Evolutionary conservation across 35 echinoderm and acorn worm species (phyloP).

Genomic region (Amphiura filiformis): DNA sequence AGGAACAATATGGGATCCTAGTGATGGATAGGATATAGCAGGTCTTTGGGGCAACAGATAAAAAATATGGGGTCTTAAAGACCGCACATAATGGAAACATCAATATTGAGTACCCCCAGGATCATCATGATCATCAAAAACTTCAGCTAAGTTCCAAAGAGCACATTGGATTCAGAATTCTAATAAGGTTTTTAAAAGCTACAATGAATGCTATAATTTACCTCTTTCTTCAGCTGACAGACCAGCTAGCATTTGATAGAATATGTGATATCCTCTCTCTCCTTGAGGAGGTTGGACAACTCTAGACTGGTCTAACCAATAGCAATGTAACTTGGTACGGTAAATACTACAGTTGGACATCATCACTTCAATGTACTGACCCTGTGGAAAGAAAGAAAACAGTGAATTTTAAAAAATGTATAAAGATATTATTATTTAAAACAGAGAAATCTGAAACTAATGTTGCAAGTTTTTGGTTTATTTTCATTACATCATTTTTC

Average conservation of each 20-base stretch:
- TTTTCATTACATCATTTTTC: neutral
- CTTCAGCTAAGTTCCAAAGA: too few species aligned
- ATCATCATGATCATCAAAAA: too few species aligned
- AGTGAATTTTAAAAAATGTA: too few species aligned
- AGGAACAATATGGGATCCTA: too few species aligned
- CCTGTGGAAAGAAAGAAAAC: slow-evolving; percentile 62
- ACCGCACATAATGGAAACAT: too few species aligned
- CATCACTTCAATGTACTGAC: slow-evolving; percentile 73
- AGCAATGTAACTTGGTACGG: slow-evolving; percentile 71
- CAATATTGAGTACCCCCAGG: too few species aligned
- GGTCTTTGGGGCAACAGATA: too few species aligned
- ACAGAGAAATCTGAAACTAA: neutral
- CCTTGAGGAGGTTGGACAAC: slow-evolving; percentile 45
- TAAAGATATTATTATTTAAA: neutral
- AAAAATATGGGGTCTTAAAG: too few species aligned
- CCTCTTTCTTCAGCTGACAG: slow-evolving; percentile 94
- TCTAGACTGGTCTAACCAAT: slow-evolving; percentile 86
- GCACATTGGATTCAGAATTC: too few species aligned
- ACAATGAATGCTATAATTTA: slow-evolving; percentile 21
- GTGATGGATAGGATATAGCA: too few species aligned
- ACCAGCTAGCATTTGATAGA: slow-evolving; percentile 88
- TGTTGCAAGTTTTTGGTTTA: neutral
- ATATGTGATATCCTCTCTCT: slow-evolving; percentile 79
- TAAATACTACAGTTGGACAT: slow-evolving; percentile 59
- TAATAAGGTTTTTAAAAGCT: too few species aligned